phyloP scores from a whole-genome alignment of 2,888 invertebrate species.

The Drosophila glabriapex region DNA sequence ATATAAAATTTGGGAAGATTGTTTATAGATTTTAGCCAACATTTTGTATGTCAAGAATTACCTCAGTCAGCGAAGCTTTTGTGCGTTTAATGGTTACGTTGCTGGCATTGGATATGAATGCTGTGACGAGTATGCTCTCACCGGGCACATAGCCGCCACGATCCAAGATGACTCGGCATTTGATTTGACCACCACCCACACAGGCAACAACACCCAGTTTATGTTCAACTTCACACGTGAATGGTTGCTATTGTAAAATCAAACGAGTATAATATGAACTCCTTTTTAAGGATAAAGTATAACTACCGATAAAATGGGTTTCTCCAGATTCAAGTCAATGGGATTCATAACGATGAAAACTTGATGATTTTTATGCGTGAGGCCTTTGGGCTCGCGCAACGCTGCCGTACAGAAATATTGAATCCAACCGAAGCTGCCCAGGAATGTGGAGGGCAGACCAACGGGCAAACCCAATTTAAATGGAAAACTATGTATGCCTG shows the following conservation, averaged over 20 bases:
- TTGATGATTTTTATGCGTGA: conserved; percentile 97
- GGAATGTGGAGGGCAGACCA: conserved; percentile 95
- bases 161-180: conserved; percentile 94
- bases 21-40: background rate
- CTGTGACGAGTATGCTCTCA: conserved; percentile 94
- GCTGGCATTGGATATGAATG: conserved; percentile 93
- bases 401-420: conserved; percentile 97
- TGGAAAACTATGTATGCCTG: conserved; percentile 97
- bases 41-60: conserved; percentile 34
- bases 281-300: conserved; percentile 52
- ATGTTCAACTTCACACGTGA: conserved; percentile 96
- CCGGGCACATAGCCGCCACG: conserved; percentile 98
- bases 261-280: background rate
- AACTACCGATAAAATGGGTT: conserved; percentile 93
- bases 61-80: conserved; percentile 92
- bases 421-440: conserved; percentile 97
- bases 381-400: conserved; percentile 92
- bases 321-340: conserved; percentile 95
- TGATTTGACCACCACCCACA: conserved; percentile 94
- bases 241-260: conserved; percentile 89
- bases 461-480: conserved; percentile 96
- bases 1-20: conserved; percentile 15
- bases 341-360: conserved; percentile 99
- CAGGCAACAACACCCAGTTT: conserved; percentile 93
- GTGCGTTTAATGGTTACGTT: conserved; percentile 94